Conservation (phyloP, 2,113 vertebrate species). For the Alligator mississippiensis region DNA sequence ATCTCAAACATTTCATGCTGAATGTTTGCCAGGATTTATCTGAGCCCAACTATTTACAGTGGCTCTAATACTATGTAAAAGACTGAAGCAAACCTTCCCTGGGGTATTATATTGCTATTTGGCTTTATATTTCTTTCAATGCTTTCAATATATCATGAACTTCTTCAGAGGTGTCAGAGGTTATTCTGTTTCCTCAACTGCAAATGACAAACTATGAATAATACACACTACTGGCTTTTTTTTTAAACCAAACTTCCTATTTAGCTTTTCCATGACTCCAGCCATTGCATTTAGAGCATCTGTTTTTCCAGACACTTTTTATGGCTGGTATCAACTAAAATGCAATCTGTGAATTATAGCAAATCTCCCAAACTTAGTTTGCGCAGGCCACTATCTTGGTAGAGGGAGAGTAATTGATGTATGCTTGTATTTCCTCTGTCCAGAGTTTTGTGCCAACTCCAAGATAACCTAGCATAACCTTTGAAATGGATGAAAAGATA, state of each 20-base stretch:
- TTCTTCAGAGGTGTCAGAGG: constrained; percentile 71
- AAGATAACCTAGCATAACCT: neutral
- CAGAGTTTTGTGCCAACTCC: neutral
- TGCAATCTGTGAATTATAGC: neutral
- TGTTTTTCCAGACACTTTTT: neutral
- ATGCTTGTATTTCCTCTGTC: neutral
- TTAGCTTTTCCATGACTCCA: neutral
- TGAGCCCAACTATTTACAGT: constrained; percentile 71
- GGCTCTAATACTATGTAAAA: constrained; percentile 69
- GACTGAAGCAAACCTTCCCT: constrained; percentile 30
- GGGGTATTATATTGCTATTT: constrained; percentile 72
- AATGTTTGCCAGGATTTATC: constrained; percentile 76
- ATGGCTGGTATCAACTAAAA: neutral
- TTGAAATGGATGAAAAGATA: neutral
- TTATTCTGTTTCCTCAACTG: constrained; percentile 58
- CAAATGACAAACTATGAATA: constrained; percentile 76
- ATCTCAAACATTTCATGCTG: constrained; percentile 62
- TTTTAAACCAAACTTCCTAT: neutral
- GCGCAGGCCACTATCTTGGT: neutral
- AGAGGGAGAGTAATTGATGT: neutral
- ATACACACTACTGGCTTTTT: constrained; percentile 31
- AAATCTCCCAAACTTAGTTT: neutral
- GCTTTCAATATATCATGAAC: constrained; percentile 72
- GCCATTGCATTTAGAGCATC: neutral
- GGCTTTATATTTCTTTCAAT: constrained; percentile 73